phyloP scores from a whole-genome alignment of 2,113 vertebrate species.

The Lichenostomus cassidix region DNA sequence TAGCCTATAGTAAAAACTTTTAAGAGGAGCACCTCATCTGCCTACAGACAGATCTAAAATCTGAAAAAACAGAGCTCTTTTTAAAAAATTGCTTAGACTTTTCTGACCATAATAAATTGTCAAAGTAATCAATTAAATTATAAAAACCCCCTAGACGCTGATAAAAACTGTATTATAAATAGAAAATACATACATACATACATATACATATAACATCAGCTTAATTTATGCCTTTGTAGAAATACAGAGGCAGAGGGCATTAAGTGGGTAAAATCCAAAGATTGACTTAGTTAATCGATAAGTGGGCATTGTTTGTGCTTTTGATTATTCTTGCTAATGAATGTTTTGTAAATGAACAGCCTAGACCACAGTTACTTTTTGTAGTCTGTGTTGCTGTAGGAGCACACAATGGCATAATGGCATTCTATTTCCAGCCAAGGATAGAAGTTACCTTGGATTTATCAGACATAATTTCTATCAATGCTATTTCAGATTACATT shows the following conservation, averaged over 20 bases:
- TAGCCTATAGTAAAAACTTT: not conserved
- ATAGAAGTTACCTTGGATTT: slow-evolving; percentile 50
- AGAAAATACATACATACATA: not conserved
- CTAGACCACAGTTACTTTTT: slow-evolving; percentile 7
- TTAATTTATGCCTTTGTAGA: not conserved
- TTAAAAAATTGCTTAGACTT: not conserved
- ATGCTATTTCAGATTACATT: slow-evolving; percentile 69
- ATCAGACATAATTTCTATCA: slow-evolving; percentile 56
- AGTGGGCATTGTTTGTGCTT: not conserved
- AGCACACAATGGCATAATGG: not conserved
- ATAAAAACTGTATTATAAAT: not conserved
- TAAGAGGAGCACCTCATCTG: not conserved
- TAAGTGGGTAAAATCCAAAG: not conserved
- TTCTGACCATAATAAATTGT: not conserved
- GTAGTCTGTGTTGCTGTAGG: not conserved
- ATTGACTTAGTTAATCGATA: not conserved
- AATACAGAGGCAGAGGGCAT: not conserved
- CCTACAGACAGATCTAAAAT: not conserved
- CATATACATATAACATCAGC: not conserved
- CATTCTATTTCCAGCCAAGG: slow-evolving; percentile 18
- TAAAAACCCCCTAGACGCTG: not conserved
- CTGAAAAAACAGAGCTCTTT: not conserved
- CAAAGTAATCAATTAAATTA: not conserved
- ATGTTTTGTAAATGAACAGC: slow-evolving; percentile 1
- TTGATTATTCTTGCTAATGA: slow-evolving; percentile 30